Evolutionary conservation across 2,113 vertebrate species (phyloP).

Genomic region (Lutjanus erythropterus): DNA sequence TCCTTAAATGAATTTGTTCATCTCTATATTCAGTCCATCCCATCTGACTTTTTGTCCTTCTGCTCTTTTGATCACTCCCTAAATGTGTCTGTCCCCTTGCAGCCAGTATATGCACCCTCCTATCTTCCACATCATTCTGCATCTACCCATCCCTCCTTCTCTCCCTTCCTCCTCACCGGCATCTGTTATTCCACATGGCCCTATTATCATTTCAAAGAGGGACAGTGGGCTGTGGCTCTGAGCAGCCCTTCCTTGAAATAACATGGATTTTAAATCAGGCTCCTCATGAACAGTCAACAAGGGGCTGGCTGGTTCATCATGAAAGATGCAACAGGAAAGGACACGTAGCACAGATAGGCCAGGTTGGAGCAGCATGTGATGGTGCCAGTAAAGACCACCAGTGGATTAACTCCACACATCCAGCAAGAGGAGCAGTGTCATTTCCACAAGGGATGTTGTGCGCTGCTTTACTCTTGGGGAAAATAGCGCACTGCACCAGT

Average conservation of each 20-base stretch:
- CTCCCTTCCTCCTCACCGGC: slow-evolving; percentile 49
- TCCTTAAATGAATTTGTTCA: not conserved
- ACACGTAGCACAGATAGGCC: slow-evolving; percentile 37
- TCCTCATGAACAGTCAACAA: slow-evolving; percentile 66
- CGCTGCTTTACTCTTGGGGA: too few relatives aligned
- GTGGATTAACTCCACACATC: not conserved
- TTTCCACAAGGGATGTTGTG: too few relatives aligned
- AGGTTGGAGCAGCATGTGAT: slow-evolving; percentile 20
- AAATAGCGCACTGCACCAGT: too few relatives aligned
- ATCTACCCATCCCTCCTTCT: not conserved
- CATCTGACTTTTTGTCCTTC: not conserved
- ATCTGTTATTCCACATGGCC: slow-evolving; percentile 72
- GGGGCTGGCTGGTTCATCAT: slow-evolving; percentile 46
- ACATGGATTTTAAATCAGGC: slow-evolving; percentile 68
- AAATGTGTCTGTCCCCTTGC: not conserved
- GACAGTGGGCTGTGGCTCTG: slow-evolving; percentile 51
- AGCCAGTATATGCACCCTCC: not conserved
- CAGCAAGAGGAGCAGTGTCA: too few relatives aligned
- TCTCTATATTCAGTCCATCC: not conserved
- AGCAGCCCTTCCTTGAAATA: slow-evolving; percentile 64
- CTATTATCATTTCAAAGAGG: slow-evolving; percentile 85
- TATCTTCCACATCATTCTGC: slow-evolving; percentile 12
- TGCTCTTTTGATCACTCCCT: not conserved
- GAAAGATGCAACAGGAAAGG: slow-evolving; percentile 60
- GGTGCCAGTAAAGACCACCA: slow-evolving; percentile 1